These are phyloP conservation scores for Dyspetes luteomarginatus DNA, from an alignment of 2,888 invertebrate species.

Conservation along the genomic window DNA sequence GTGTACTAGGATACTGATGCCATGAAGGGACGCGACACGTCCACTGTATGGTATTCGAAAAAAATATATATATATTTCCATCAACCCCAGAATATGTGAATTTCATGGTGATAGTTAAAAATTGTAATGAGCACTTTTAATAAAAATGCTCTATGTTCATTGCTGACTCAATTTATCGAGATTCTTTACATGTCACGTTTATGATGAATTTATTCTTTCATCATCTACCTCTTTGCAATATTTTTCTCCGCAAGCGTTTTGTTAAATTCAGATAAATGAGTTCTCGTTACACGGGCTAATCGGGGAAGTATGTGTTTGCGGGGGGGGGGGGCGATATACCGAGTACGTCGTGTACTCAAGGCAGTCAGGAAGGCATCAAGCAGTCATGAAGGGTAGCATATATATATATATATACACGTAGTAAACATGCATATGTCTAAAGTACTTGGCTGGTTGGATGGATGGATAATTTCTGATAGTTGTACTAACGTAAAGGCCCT, in stretches of 20 bases:
- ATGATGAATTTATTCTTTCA: neutral
- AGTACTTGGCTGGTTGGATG: slow-evolving; percentile 48
- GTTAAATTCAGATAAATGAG: slow-evolving; percentile 1
- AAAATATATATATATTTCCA: too few relatives aligned
- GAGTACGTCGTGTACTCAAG: slow-evolving; percentile 46
- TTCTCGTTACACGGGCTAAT: slow-evolving; percentile 6
- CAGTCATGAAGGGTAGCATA: slow-evolving; percentile 34
- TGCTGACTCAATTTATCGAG: too few relatives aligned
- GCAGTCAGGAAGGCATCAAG: slow-evolving; percentile 23
- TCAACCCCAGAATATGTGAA: too few relatives aligned
- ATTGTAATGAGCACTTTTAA: too few relatives aligned
- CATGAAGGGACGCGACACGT: too few relatives aligned
- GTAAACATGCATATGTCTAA: neutral
- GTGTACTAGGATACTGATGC: too few relatives aligned
- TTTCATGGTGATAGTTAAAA: too few relatives aligned
- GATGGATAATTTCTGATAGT: slow-evolving; percentile 62
- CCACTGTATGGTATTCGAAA: too few relatives aligned
- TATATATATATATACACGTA: neutral
- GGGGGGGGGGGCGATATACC: neutral
- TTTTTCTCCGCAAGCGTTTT: neutral
- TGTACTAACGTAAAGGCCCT: slow-evolving; percentile 46
- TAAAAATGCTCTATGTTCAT: too few relatives aligned
- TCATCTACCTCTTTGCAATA: neutral
- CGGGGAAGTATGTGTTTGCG: slow-evolving; percentile 4
- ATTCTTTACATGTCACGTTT: too few relatives aligned